A percentile compares a stretch with the other conserved stretches of the same genome.
phyloP scores from a whole-genome alignment of 37 sponge, comb jelly and placozoan species.

The Crambe crambe region DNA sequence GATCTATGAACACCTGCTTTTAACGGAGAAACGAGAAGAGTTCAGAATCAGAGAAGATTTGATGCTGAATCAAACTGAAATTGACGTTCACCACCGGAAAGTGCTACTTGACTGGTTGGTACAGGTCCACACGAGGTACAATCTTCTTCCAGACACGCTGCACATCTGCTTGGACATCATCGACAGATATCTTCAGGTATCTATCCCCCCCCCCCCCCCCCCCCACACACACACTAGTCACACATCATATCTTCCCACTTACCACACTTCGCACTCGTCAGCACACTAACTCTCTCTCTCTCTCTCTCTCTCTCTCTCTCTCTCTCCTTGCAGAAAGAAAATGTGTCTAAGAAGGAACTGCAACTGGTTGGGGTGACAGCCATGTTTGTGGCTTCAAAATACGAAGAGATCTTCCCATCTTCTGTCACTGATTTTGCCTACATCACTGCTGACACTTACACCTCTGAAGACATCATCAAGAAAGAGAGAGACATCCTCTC shows the following conservation, averaged over 20 bases:
- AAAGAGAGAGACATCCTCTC: conserved; percentile 60
- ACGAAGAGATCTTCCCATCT: conserved; percentile 78
- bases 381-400: conserved; percentile 69
- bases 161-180: conserved; percentile 51
- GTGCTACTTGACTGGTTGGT: conserved; percentile 79
- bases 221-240: no score
- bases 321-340: not conserved
- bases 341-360: conserved; percentile 34
- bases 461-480: conserved; percentile 23
- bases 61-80: conserved; percentile 9
- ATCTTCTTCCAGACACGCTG: conserved; percentile 66
- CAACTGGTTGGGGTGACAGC: conserved; percentile 73
- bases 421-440: conserved; percentile 45
- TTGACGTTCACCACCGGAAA: conserved; percentile 31
- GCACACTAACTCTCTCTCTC: no score
- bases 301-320: not conserved
- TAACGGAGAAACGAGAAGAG: conserved; percentile 4
- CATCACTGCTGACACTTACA: conserved; percentile 65
- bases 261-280: no score
- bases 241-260: no score
- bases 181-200: conserved; percentile 63
- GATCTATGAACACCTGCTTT: conserved; percentile 39
- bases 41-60: conserved; percentile 36
- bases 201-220: not conserved
- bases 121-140: conserved; percentile 42